Evolutionary conservation across 2,797 vertebrate species (phyloP).

Genomic region (Periparus ater): DNA sequence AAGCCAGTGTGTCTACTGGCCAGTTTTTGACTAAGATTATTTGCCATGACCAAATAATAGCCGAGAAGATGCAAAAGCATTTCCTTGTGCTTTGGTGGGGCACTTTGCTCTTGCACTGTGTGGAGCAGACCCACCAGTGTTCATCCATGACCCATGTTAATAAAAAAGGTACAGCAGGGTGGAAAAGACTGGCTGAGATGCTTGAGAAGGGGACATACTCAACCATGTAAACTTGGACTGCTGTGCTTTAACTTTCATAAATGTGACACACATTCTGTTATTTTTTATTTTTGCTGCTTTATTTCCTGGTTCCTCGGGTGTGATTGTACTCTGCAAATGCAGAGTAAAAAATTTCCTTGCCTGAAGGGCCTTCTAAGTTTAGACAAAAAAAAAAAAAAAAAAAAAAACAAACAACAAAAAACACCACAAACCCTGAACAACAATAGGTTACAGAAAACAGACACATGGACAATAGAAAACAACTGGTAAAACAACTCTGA

Average conservation of each 20-base stretch:
- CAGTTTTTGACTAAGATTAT: not conserved
- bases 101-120: not conserved
- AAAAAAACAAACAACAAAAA: not conserved
- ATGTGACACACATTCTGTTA: not conserved
- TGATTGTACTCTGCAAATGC: not conserved
- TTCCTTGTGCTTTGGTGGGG: not conserved
- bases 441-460: not conserved
- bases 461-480: not conserved
- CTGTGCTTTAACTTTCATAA: not conserved
- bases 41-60: not conserved
- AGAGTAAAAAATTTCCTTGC: not conserved
- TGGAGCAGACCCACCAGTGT: not conserved
- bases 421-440: not conserved
- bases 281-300: not conserved
- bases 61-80: not conserved
- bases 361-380: not conserved
- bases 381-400: not conserved
- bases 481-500: not conserved
- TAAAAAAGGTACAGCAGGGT: not conserved
- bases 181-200: not conserved
- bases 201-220: not conserved
- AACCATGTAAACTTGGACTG: not conserved
- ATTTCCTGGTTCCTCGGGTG: accelerated
- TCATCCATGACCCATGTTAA: not conserved
- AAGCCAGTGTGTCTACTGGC: not conserved